Evolutionary conservation across 2,888 invertebrate genomes (phyloP), one percentile per base, ranked within the genome.

Genomic region (Caenorhabditis sp.): DNA sequence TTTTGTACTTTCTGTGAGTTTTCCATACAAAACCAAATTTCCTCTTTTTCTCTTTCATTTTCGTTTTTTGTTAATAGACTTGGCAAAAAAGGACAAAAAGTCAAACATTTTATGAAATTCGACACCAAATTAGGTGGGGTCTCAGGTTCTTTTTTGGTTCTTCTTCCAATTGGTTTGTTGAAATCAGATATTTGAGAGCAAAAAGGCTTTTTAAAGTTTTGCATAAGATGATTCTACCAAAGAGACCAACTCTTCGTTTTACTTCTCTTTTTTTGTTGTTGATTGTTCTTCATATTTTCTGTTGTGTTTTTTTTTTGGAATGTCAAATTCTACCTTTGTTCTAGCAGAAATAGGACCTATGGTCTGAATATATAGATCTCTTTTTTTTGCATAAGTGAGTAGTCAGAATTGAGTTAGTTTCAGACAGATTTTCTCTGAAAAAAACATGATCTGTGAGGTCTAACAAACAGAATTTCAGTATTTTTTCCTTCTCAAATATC

Each of bases 101-200:
- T 52, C 23, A 52, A 70, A 70, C 66, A 70, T 70, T 59, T 58
- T 71, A 71, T 71, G 71, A 71, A 71, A 71, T 63, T 63, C 71
- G 61, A 71, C 38, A 67, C 67, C 71, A 71, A 71, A 71, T 71
- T 71, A 71, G 67, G 71, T 63, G 52, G 14, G 17, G 43, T 43
- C 43, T 43, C 43, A 43, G 43, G 43, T 43, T 43, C 43, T 43
- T 43, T 31, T 17, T 43, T 43, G 43, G 43, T 43, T 10, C 43
- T 43, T 10, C 43, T 43, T 43, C 43, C 43, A 14, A 43, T 43
- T 43, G 43, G 43, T 43, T 43, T 43, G 7, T 43, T 43, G 43
- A 43, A 43, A 43, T 43, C 17, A 43, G 43, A 43, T 43, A 43
- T 43, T 43, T 43, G 43, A 43, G 43, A 43, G 17, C 43, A 17